Conservation (phyloP, 2,113 vertebrate species). For the Nesospiza acunhae region DNA sequence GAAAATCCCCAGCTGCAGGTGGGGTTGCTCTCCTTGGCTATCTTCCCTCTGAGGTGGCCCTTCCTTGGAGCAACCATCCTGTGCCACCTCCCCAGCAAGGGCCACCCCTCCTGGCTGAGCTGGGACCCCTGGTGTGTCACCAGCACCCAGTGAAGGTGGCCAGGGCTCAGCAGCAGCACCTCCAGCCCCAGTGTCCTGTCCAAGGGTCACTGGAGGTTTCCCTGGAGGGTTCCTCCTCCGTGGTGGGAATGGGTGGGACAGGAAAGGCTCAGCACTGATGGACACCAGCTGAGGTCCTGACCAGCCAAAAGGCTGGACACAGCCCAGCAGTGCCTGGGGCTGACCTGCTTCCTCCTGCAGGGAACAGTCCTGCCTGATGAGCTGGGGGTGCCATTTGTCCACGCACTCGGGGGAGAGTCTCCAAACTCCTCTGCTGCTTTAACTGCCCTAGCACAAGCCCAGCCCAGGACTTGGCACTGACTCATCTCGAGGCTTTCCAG, state of each 20-base stretch:
- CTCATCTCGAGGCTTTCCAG: neutral
- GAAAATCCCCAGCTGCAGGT: neutral
- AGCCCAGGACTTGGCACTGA: neutral
- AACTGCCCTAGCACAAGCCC: neutral
- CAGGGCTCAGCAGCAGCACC: neutral
- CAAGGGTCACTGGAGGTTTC: neutral
- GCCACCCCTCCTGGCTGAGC: neutral
- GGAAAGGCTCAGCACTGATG: neutral
- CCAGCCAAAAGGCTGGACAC: neutral
- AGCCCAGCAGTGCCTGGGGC: neutral
- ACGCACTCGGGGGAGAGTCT: too few species aligned
- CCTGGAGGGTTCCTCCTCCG: neutral
- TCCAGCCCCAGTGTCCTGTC: neutral
- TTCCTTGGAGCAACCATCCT: neutral
- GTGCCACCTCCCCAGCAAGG: neutral
- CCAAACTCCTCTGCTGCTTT: neutral
- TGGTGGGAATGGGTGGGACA: neutral
- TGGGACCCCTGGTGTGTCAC: neutral
- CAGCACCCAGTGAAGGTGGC: neutral
- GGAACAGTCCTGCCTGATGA: neutral
- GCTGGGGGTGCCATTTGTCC: neutral
- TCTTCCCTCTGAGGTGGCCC: neutral
- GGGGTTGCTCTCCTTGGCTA: neutral
- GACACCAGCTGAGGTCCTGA: neutral
- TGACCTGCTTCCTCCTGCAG: neutral